Percentiles rank a stretch among this genome's conserved stretches.
These are phyloP conservation scores for Pionites leucogaster DNA, from an alignment of 2,113 vertebrate genomes.

Conservation along the genomic window DNA sequence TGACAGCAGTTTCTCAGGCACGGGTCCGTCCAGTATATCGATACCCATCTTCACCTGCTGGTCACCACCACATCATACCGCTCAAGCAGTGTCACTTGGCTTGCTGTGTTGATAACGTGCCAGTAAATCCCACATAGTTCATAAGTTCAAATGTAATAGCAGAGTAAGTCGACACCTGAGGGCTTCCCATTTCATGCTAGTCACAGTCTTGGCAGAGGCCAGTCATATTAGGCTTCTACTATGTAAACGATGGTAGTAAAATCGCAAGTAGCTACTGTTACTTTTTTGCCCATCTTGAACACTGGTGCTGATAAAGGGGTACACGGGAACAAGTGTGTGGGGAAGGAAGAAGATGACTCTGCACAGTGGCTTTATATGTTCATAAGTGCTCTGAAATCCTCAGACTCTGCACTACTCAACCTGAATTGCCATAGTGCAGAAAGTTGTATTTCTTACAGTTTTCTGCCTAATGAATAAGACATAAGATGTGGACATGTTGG, in stretches of 20 bases:
- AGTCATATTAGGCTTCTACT: not conserved
- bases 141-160: not conserved
- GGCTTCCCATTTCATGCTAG: not conserved
- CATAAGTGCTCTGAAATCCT: not conserved
- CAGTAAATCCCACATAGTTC: not conserved
- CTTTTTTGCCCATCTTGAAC: not conserved
- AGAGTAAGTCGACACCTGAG: not conserved
- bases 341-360: not conserved
- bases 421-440: not conserved
- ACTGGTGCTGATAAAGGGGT: not conserved
- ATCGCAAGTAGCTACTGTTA: not conserved
- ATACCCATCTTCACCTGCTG: not conserved
- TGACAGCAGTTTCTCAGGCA: not conserved
- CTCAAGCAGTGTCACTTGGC: not conserved
- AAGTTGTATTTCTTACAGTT: accelerated
- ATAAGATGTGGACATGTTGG: not conserved
- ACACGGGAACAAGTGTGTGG: not conserved
- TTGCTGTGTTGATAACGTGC: not conserved
- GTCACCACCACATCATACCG: accelerated
- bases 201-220: not conserved
- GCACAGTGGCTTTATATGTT: not conserved
- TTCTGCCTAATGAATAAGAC: not conserved
- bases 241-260: not conserved
- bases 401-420: not conserved
- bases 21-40: not conserved